phyloP scores from a whole-genome alignment of 35 echinoderm and acorn worm species.

The Hemicentrotus pulcherrimus region DNA sequence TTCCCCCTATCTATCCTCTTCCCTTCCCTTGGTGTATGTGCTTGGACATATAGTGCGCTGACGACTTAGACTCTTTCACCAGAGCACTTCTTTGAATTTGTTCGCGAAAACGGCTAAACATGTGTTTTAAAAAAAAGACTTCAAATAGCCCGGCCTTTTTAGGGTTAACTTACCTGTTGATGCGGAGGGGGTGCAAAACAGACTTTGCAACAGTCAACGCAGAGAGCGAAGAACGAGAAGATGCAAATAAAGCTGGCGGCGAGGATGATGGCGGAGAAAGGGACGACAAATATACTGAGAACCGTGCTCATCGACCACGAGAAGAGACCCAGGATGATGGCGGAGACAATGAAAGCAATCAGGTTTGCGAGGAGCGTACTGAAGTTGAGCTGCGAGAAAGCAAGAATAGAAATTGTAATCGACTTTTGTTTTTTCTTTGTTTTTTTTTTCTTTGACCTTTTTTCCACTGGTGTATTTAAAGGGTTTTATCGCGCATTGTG shows the following conservation, averaged over 20 bases:
- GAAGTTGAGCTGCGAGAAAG: neutral
- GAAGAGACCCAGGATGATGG: neutral
- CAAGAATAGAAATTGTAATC: neutral
- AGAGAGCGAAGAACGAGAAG: neutral
- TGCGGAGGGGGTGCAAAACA: neutral
- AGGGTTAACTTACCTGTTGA: neutral
- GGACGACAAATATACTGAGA: neutral
- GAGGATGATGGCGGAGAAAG: neutral
- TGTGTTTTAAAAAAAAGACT: no score
- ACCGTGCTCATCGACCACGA: neutral
- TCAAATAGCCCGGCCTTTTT: no score
- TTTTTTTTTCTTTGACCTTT: no score
- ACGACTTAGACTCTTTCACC: no score
- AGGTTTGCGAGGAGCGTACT: neutral
- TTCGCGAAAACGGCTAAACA: no score
- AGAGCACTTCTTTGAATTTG: no score
- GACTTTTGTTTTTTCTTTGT: no score
- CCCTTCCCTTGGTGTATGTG: no score
- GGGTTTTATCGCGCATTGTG: no score
- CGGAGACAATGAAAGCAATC: neutral
- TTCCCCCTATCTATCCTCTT: no score
- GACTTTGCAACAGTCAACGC: neutral
- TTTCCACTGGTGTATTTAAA: no score
- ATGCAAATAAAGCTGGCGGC: neutral
- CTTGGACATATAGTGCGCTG: no score